Base-by-base conservation (phyloP, 2,797 vertebrate species). In the Chiropotes sagulatus region DNA sequence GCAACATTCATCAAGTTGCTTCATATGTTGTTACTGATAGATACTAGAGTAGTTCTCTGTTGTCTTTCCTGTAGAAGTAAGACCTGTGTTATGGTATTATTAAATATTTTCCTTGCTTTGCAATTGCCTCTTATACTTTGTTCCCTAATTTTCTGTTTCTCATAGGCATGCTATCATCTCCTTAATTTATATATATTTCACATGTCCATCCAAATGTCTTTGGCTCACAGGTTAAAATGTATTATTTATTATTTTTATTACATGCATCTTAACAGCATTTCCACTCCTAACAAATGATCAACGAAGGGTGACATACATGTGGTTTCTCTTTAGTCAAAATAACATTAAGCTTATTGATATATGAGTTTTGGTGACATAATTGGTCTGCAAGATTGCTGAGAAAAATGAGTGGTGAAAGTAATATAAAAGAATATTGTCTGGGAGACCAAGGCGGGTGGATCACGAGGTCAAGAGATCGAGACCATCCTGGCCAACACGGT, bases 161-260 rank as follows among this genome's bases (percentile, higher is more conserved):
- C 8, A 48, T 54, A 44, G 19, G 0, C 9, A 57, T 36, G 19
- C 3, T 75, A 0, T 48, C 22, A n/a, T 33, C 61, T 64, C 86
- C 30, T 85, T 70, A 93, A 89, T 72, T 94, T 72, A n/a, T 88
- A 7, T 17, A 15, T 46, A 26, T 44, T 14, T 93, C 20, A 61
- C 30, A 46, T 61, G 73, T 50, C 6, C 14, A 86, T 28, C 8
- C 50, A 67, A 80, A 50, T 92, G 17, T 73, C 44, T 83, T 82
- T 89, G 72, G 26, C 20, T 80, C 14, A 90, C 11, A 67, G 93
- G 93, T 94, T 92, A 96, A 89, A 93, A 96, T 95, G 12, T 85
- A 94, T 96, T 95, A 88, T 96, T 97, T 97, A 83, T 96, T 96
- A 85, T 80, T 92, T 94, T 81, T 89, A 94, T 86, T 94, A 94